Percentiles rank a stretch among this genome's conserved stretches.
These are phyloP conservation scores for Lordiphosa collinella DNA, from an alignment of 1,140 invertebrate species.

Conservation along the genomic window DNA sequence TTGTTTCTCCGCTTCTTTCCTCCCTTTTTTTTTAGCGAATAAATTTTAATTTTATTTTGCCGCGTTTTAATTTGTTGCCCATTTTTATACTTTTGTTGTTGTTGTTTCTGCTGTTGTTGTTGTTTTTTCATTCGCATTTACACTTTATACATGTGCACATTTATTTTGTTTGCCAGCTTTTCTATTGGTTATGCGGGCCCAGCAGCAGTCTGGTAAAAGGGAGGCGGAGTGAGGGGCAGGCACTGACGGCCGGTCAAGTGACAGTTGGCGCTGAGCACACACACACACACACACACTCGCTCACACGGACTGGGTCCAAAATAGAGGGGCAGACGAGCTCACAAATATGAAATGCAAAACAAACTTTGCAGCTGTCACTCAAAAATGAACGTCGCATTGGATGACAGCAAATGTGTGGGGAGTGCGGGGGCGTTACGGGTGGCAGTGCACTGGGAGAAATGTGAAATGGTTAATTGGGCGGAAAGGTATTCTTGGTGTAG, in stretches of 20 bases:
- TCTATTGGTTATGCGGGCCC: constrained; percentile 61
- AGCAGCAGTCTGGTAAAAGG: neutral
- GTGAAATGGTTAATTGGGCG: constrained; percentile 62
- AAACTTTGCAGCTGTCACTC: constrained; percentile 77
- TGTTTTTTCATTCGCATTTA: constrained; percentile 55
- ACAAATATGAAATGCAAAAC: constrained; percentile 77
- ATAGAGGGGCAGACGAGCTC: constrained; percentile 13
- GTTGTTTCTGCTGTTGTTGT: constrained; percentile 1
- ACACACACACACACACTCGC: constrained; percentile 19
- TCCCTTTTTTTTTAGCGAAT: constrained; percentile 50
- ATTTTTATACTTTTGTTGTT: constrained; percentile 30
- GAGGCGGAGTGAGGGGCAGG: neutral
- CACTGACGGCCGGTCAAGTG: constrained; percentile 67
- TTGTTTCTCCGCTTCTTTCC: constrained; percentile 12
- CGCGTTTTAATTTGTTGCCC: constrained; percentile 75
- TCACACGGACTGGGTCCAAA: constrained; percentile 5
- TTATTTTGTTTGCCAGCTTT: constrained; percentile 69
- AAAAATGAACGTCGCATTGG: constrained; percentile 68
- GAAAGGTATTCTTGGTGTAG: constrained; percentile 37
- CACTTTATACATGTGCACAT: constrained; percentile 62
- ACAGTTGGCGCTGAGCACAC: constrained; percentile 56
- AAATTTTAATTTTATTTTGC: constrained; percentile 76
- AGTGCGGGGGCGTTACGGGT: neutral
- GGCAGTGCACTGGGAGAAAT: constrained; percentile 58
- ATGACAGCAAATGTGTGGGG: constrained; percentile 19